A percentile compares a stretch with the other conserved stretches of the same genome.
phyloP scores from a whole-genome alignment of 2,888 invertebrate genomes.

The Drosophila emarginata region DNA sequence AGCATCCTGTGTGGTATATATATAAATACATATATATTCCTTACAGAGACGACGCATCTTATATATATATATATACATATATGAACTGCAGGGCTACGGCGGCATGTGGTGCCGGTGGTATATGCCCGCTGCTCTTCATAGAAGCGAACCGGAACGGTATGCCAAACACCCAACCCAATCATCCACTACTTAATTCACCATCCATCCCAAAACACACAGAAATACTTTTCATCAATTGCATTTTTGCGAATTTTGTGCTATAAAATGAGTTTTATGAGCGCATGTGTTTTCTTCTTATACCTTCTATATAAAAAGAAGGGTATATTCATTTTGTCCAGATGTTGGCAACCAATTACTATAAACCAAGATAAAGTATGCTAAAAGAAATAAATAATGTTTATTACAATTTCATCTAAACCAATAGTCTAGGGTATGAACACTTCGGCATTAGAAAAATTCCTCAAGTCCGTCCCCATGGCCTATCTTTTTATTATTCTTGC shows the following conservation, averaged over 20 bases:
- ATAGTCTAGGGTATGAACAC: not conserved
- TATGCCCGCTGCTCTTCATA: slow-evolving; percentile 51
- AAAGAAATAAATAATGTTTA: too few species aligned
- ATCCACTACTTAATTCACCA: slow-evolving; percentile 1
- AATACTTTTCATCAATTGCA: slow-evolving; percentile 6
- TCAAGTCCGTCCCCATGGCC: slow-evolving; percentile 1
- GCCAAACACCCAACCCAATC: slow-evolving; percentile 24
- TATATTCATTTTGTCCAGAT: not conserved
- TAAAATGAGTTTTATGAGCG: not conserved
- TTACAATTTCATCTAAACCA: not conserved
- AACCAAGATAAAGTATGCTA: too few species aligned
- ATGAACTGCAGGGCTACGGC: not conserved
- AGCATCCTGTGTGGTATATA: too few species aligned
- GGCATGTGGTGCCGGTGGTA: slow-evolving; percentile 48
- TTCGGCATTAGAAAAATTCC: not conserved
- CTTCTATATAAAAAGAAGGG: not conserved
- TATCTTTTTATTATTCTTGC: not conserved
- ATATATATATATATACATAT: not conserved
- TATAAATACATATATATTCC: slow-evolving; percentile 33
- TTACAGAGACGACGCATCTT: slow-evolving; percentile 44
- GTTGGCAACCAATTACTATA: not conserved
- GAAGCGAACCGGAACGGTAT: slow-evolving; percentile 66
- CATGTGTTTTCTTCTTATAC: not conserved
- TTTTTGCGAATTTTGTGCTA: slow-evolving; percentile 6
- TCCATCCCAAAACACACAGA: slow-evolving; percentile 5